Evolutionary conservation across 1,140 invertebrate species (phyloP), one percentile per base, ranked within the genome.

Genomic region (Pachypsylla venusta): DNA sequence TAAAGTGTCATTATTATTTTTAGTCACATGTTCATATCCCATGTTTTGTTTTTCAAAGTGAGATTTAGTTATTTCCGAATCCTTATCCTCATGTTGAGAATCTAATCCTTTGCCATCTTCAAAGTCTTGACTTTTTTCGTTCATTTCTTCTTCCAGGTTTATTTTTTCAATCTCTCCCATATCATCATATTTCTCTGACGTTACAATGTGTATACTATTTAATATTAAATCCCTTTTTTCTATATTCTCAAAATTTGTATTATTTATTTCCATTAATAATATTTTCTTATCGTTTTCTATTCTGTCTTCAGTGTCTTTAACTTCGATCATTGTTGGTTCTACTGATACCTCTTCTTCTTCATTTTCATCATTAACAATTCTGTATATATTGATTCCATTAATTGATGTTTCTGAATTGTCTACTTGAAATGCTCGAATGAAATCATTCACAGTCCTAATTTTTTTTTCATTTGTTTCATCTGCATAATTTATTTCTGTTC

Each of bases 231-330:
- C 42, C 22, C 42, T n/a, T 19, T 48, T 48, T 7, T 22, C 42
- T 19, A 48, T 48, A n/a, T 48, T 48, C n/a, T 48, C 42, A 48
- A 48, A 48, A 19, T 48, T 48, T 48, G 42, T 48, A 19, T 48
- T 48, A 22, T 48, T 48, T 10, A 48, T 48, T 4, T 48, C 42
- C 16, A 48, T n/a, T 19, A 48, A n/a, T n/a, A 48, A 22, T 48
- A 19, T 48, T 22, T 48, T 48, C 16, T 48, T 48, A 22, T n/a
- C 42, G 22, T 48, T 22, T 19, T 48, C 42, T 48, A 48, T 48
- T 4, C 4, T 4, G 30, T 35, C 30, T 48, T 48, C 42, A 4
- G 16, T n/a, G 16, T 4, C 4, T 48, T 48, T 22, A 19, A 7
- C 42, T 19, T 19, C 42, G 16, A 22, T n/a, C 22, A 48, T 7